phyloP scores from a whole-genome alignment of 2,888 invertebrate genomes.

The Camptogramma bilineatum region DNA sequence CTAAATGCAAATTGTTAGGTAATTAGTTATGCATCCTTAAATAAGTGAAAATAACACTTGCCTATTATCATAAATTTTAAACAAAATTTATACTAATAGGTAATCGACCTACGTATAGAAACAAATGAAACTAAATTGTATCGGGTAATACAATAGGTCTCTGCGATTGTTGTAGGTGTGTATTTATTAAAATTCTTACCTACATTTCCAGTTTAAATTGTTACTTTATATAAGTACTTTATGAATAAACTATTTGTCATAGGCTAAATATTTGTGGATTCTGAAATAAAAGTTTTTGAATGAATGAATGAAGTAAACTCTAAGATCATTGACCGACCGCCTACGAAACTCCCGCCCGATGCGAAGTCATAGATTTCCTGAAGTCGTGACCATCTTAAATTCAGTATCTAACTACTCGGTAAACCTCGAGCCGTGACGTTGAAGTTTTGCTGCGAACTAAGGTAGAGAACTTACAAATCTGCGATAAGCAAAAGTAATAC shows the following conservation, averaged over 20 bases:
- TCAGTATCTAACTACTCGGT: neutral
- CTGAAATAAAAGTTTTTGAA: neutral
- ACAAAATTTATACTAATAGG: too few relatives aligned
- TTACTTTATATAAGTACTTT: too few relatives aligned
- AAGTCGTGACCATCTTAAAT: constrained; percentile 2
- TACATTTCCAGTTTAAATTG: too few relatives aligned
- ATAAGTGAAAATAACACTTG: constrained; percentile 2
- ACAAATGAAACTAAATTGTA: too few relatives aligned
- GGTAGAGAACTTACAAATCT: neutral
- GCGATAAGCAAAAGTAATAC: neutral
- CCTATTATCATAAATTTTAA: too few relatives aligned
- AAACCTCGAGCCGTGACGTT: neutral
- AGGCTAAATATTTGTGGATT: too few relatives aligned
- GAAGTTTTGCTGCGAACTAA: neutral
- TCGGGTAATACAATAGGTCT: too few relatives aligned
- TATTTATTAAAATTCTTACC: too few relatives aligned
- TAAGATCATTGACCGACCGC: neutral
- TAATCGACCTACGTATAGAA: too few relatives aligned
- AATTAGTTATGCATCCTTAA: constrained; percentile 29
- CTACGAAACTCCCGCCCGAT: neutral
- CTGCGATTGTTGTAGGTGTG: too few relatives aligned
- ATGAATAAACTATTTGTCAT: too few relatives aligned
- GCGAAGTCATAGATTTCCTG: neutral
- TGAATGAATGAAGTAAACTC: neutral
- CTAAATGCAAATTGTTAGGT: constrained; percentile 28